These are phyloP conservation scores for Cephus spinipes DNA, from an alignment of 2,888 invertebrate species.

Conservation along the genomic window DNA sequence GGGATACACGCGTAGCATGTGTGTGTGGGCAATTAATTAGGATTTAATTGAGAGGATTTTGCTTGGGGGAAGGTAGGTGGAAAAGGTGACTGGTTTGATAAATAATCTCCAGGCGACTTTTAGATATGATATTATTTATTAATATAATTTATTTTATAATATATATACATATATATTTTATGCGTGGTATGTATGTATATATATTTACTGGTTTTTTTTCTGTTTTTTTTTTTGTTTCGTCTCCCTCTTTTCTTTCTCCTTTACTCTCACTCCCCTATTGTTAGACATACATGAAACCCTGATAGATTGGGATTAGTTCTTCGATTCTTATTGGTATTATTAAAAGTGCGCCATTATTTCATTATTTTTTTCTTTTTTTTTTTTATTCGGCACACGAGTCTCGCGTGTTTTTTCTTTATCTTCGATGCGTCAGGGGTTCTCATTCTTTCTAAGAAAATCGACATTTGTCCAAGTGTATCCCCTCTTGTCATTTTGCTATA, in stretches of 20 bases:
- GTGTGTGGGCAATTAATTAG: not conserved
- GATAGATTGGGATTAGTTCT: conserved; percentile 58
- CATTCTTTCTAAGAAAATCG: not conserved
- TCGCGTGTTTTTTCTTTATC: not conserved
- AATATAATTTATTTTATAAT: conserved; percentile 61
- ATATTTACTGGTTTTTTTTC: conserved; percentile 3
- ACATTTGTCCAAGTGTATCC: not conserved
- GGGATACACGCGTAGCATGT: not conserved
- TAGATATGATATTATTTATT: conserved; percentile 60
- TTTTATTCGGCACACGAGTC: not conserved
- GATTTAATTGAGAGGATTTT: not conserved
- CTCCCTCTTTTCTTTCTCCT: conserved; percentile 14
- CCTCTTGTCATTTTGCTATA: not conserved
- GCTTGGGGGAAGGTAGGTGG: not conserved
- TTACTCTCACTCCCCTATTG: conserved; percentile 42
- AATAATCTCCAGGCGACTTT: not conserved
- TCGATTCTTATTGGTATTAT: not conserved
- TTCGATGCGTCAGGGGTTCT: not conserved
- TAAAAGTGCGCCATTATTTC: not conserved
- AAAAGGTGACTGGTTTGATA: not conserved
- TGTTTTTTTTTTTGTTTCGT: too few species aligned
- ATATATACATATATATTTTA: conserved; percentile 54
- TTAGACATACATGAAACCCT: conserved; percentile 60
- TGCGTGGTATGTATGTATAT: conserved; percentile 42
- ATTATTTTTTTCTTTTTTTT: not conserved